Evolutionary conservation across 37 sponge, comb jelly and placozoan species (phyloP).

Genomic region (Aphrocallistes beatrix): DNA sequence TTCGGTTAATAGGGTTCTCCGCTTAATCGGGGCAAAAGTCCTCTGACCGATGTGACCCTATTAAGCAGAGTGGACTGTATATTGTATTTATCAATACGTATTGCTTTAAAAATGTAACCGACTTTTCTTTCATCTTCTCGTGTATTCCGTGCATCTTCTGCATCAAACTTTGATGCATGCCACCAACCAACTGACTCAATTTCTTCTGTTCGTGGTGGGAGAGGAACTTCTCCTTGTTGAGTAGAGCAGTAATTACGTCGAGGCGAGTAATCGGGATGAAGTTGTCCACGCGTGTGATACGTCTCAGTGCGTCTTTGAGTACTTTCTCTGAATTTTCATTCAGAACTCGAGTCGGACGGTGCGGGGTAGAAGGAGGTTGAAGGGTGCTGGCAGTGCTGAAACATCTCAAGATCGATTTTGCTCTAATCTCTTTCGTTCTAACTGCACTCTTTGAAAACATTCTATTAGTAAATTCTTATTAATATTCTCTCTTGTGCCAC

Average conservation of each 20-base stretch:
- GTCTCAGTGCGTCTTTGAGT: not conserved
- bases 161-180: slow-evolving; percentile 48
- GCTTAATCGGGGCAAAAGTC: too few relatives aligned
- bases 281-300: slow-evolving; percentile 22
- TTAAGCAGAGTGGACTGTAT: too few relatives aligned
- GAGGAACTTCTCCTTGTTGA: slow-evolving; percentile 38
- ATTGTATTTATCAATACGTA: too few relatives aligned
- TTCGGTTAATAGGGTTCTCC: too few relatives aligned
- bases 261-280: slow-evolving; percentile 71
- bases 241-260: slow-evolving; percentile 29
- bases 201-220: slow-evolving; percentile 29
- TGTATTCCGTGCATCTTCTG: slow-evolving; percentile 42
- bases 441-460: slow-evolving; percentile 17
- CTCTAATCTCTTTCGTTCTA: not conserved
- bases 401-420: too few relatives aligned
- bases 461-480: slow-evolving; percentile 13
- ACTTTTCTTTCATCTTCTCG: slow-evolving; percentile 60
- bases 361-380: too few relatives aligned
- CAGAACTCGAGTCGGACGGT: too few relatives aligned
- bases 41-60: too few relatives aligned
- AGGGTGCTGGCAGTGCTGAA: too few relatives aligned
- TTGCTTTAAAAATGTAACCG: too few relatives aligned
- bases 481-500: too few relatives aligned
- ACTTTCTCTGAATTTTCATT: slow-evolving; percentile 20
- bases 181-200: slow-evolving; percentile 48